Conservation (phyloP, 2,888 invertebrate genomes). For the Apantesis nais region DNA sequence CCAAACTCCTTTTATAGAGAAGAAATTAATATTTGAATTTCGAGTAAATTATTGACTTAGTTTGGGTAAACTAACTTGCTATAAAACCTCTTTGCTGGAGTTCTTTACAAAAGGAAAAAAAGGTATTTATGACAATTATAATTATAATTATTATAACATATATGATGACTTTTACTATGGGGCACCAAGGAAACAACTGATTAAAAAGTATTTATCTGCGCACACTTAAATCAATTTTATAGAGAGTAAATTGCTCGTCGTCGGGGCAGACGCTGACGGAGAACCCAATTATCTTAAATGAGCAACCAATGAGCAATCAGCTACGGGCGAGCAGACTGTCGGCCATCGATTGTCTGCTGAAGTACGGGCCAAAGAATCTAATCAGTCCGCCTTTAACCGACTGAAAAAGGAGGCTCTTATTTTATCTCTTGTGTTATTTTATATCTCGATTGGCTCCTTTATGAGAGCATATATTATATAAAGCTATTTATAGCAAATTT, state of each 20-base stretch:
- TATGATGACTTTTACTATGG: too few relatives aligned
- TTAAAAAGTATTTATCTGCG: not conserved
- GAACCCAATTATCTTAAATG: not conserved
- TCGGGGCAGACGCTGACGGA: not conserved
- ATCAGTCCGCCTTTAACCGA: not conserved
- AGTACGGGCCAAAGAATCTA: not conserved
- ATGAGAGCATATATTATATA: too few relatives aligned
- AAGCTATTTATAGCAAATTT: too few relatives aligned
- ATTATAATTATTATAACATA: too few relatives aligned
- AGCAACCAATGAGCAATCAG: not conserved
- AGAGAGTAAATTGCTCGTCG: not conserved
- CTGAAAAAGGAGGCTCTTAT: not conserved
- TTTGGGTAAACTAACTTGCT: slow-evolving; percentile 7
- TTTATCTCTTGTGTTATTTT: too few relatives aligned
- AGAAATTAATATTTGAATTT: slow-evolving; percentile 18
- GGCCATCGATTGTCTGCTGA: not conserved
- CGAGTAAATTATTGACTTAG: slow-evolving; percentile 15
- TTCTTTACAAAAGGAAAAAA: not conserved
- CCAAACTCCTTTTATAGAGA: slow-evolving; percentile 16
- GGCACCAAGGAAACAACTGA: not conserved
- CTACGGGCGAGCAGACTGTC: not conserved
- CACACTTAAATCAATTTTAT: not conserved
- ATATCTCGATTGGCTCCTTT: too few relatives aligned
- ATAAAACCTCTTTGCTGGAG: not conserved
- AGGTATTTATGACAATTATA: too few relatives aligned